phyloP scores from a whole-genome alignment of 2,888 invertebrate species.

The Aricia artaxerxes region DNA sequence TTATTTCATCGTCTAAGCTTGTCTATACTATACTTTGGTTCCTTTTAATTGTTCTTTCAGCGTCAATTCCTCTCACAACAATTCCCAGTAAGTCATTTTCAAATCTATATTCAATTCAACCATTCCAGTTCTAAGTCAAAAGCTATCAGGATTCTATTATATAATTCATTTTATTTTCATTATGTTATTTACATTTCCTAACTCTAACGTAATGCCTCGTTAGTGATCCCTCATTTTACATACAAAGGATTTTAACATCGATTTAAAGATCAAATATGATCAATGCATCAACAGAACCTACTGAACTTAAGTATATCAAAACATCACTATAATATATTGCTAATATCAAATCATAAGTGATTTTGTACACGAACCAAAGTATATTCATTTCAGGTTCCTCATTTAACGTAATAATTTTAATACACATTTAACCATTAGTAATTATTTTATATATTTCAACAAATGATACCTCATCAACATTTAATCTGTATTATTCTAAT shows the following conservation, averaged over 20 bases:
- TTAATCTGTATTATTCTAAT: constrained; percentile 68
- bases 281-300: constrained; percentile 26
- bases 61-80: constrained; percentile 71
- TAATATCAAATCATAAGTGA: constrained; percentile 36
- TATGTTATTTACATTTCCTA: constrained; percentile 67
- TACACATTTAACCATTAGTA: constrained; percentile 50
- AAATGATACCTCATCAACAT: constrained; percentile 70
- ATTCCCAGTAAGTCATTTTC: constrained; percentile 53
- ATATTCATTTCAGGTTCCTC: constrained; percentile 38
- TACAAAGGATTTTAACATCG: constrained; percentile 51
- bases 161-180: constrained; percentile 59
- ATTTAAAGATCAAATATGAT: constrained; percentile 31
- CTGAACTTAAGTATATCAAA: constrained; percentile 31
- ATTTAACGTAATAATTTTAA: constrained; percentile 43
- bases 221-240: constrained; percentile 71
- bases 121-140: constrained; percentile 43
- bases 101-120: constrained; percentile 25
- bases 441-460: constrained; percentile 65
- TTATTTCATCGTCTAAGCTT: constrained; percentile 38
- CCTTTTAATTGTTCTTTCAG: constrained; percentile 61
- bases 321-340: constrained; percentile 36
- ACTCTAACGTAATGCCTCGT: constrained; percentile 54
- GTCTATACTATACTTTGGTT: constrained; percentile 63
- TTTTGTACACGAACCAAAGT: constrained; percentile 43
- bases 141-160: constrained; percentile 52